Evolutionary conservation across 2,888 invertebrate species (phyloP).

Genomic region (Trichopria drosophilae): DNA sequence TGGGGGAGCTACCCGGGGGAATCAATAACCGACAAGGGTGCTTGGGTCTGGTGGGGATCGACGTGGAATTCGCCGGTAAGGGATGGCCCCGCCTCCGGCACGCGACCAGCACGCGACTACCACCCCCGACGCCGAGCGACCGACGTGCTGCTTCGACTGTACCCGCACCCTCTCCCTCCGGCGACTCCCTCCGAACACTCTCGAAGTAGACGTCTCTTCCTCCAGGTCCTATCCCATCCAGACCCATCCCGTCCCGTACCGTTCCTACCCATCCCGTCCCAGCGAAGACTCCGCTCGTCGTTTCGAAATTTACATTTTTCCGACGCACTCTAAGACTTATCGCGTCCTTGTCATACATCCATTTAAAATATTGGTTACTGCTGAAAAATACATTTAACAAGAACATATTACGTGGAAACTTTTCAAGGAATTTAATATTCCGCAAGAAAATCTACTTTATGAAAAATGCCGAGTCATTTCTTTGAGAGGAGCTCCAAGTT

Average conservation of each 20-base stretch:
- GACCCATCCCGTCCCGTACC: too few species aligned
- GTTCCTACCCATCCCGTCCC: too few species aligned
- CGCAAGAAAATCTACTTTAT: background rate
- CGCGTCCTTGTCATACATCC: background rate
- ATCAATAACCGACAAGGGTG: conserved; percentile 57
- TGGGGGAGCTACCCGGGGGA: conserved; percentile 54
- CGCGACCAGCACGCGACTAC: conserved; percentile 57
- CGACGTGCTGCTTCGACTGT: too few species aligned
- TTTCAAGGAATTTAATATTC: background rate
- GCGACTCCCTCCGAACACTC: conserved; percentile 28
- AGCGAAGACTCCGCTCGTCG: too few species aligned
- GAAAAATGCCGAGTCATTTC: too few species aligned
- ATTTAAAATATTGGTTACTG: background rate
- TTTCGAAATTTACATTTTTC: background rate
- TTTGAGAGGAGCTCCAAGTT: too few species aligned
- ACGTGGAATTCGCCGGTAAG: conserved; percentile 31
- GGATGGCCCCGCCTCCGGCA: conserved; percentile 55
- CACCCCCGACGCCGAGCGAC: conserved; percentile 35
- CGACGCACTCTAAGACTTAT: background rate
- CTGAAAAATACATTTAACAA: background rate
- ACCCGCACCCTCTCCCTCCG: conserved; percentile 30
- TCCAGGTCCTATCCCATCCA: too few species aligned
- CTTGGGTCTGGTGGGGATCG: conserved; percentile 41
- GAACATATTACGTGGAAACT: background rate
- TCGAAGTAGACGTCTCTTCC: too few species aligned